These are phyloP conservation scores for Agriopis marginaria DNA, from an alignment of 2,888 invertebrate species.

Conservation along the genomic window DNA sequence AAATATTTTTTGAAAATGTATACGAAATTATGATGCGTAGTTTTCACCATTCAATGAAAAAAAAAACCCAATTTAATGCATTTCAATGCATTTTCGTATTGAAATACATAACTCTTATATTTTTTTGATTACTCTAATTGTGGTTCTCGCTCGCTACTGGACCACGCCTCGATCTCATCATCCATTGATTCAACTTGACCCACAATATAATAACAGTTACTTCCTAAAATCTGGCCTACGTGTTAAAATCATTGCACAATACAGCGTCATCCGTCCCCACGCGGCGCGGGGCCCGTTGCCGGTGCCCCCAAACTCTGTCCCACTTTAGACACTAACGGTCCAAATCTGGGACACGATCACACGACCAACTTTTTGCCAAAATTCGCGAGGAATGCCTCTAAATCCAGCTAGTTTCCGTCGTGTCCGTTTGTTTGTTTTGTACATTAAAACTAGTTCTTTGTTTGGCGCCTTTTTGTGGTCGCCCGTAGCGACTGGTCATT, in stretches of 20 bases:
- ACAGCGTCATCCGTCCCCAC: slow-evolving; percentile 48
- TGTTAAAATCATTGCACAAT: slow-evolving; percentile 60
- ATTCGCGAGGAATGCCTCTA: slow-evolving; percentile 41
- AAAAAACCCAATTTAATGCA: no score
- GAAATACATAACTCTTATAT: no score
- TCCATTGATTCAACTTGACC: slow-evolving; percentile 52
- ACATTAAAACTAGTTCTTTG: slow-evolving; percentile 31
- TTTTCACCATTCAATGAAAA: no score
- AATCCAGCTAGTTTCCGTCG: slow-evolving; percentile 30
- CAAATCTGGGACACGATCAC: slow-evolving; percentile 41
- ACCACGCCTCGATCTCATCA: slow-evolving; percentile 35
- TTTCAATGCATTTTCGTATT: no score
- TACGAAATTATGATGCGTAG: no score
- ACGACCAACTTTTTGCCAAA: slow-evolving; percentile 43
- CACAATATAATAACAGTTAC: slow-evolving; percentile 47
- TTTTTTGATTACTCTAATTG: not conserved
- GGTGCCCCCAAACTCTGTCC: slow-evolving; percentile 34
- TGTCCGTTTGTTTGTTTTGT: slow-evolving; percentile 39
- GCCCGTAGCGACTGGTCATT: slow-evolving; percentile 11
- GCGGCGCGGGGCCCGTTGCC: slow-evolving; percentile 25
- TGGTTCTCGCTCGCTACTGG: slow-evolving; percentile 12
- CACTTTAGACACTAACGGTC: slow-evolving; percentile 45
- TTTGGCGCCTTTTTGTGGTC: slow-evolving; percentile 16
- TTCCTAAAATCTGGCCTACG: slow-evolving; percentile 47
- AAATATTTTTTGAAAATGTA: no score